These are phyloP conservation scores for Rhadinocentrus ornatus DNA, from an alignment of 2,797 vertebrate genomes.

Conservation along the genomic window DNA sequence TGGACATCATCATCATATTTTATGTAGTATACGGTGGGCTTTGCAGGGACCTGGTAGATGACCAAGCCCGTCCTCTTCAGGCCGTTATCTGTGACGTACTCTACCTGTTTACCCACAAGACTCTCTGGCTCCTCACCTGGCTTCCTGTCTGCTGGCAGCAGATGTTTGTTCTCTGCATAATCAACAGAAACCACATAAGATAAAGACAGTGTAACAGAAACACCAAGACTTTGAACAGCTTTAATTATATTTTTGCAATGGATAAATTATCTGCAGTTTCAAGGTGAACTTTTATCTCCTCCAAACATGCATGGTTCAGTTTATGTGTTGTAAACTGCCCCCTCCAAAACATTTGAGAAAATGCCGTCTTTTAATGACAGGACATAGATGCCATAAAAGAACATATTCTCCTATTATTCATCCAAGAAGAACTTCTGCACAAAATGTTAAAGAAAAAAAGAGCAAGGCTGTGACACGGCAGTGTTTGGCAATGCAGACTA, in stretches of 20 bases:
- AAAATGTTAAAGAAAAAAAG: slow-evolving; percentile 15
- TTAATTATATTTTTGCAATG: slow-evolving; percentile 8
- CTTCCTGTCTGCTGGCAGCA: slow-evolving; percentile 87
- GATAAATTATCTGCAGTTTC: slow-evolving; percentile 1
- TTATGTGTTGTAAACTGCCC: neutral
- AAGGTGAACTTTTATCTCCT: slow-evolving; percentile 7
- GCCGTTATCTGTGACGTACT: slow-evolving; percentile 87
- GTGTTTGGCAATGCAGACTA: slow-evolving; percentile 32
- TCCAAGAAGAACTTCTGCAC: slow-evolving; percentile 11
- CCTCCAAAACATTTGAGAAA: neutral
- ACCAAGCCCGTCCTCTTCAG: slow-evolving; percentile 87
- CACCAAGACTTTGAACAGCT: neutral
- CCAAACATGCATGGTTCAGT: neutral
- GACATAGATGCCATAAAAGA: neutral
- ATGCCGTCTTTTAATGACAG: neutral
- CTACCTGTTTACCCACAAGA: slow-evolving; percentile 89
- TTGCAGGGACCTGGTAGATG: slow-evolving; percentile 89
- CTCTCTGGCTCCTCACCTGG: slow-evolving; percentile 88
- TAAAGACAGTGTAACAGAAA: neutral
- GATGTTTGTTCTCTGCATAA: slow-evolving; percentile 85
- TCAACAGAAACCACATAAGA: slow-evolving; percentile 1
- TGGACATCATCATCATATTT: slow-evolving; percentile 89
- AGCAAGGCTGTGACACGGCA: slow-evolving; percentile 5
- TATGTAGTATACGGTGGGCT: slow-evolving; percentile 88
- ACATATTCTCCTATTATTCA: neutral